Evolutionary conservation across 2,113 vertebrate species (phyloP).

Genomic region (Bos javanicus): DNA sequence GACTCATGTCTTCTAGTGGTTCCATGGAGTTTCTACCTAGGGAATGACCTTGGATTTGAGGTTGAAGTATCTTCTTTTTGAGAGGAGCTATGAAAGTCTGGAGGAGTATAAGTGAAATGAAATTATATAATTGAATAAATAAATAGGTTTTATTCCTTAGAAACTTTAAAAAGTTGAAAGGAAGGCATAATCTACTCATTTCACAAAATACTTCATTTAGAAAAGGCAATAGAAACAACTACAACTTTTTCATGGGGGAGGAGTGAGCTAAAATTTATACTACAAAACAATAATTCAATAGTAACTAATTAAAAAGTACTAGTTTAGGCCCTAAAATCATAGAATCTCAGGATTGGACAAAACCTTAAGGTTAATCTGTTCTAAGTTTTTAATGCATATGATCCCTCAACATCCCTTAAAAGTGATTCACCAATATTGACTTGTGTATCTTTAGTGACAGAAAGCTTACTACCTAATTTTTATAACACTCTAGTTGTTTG

Average conservation of each 20-base stretch:
- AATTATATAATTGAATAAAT: not conserved
- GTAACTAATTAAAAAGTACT: not conserved
- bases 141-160: not conserved
- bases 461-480: not conserved
- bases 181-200: not conserved
- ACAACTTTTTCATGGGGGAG: not conserved
- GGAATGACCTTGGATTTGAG: not conserved
- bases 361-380: not conserved
- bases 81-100: not conserved
- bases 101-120: not conserved
- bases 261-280: not conserved
- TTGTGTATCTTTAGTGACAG: not conserved
- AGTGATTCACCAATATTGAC: not conserved
- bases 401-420: not conserved
- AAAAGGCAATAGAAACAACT: not conserved
- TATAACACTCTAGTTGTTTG: not conserved
- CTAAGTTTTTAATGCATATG: not conserved
- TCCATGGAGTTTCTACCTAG: not conserved
- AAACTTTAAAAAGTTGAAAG: not conserved
- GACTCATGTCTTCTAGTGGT: not conserved
- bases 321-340: not conserved
- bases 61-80: not conserved
- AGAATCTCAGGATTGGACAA: not conserved
- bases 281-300: not conserved
- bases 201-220: conserved; percentile 2